These are phyloP conservation scores for Leucophenga montana DNA, from an alignment of 2,888 invertebrate species.

Conservation along the genomic window DNA sequence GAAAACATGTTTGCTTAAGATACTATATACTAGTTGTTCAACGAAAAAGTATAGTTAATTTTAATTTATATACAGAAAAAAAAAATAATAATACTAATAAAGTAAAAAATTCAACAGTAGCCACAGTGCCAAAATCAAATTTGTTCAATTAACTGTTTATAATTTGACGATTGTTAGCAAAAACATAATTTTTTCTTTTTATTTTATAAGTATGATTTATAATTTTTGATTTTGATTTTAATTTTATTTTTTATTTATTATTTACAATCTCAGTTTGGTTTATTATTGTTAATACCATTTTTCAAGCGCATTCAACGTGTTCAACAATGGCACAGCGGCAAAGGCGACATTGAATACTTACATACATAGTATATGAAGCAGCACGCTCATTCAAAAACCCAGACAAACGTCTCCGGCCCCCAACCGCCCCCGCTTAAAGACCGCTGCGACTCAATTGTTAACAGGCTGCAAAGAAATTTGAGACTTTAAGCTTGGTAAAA, in stretches of 20 bases:
- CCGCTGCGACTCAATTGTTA: too few relatives aligned
- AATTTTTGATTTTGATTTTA: neutral
- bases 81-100: neutral
- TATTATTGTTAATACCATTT: slow-evolving; percentile 23
- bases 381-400: too few relatives aligned
- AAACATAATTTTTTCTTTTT: slow-evolving; percentile 5
- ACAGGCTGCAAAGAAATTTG: neutral
- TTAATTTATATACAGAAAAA: too few relatives aligned
- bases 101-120: neutral
- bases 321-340: slow-evolving; percentile 18
- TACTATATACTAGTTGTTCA: too few relatives aligned
- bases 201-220: neutral
- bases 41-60: too few relatives aligned
- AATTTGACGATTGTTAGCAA: slow-evolving; percentile 19
- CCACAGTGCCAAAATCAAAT: slow-evolving; percentile 25
- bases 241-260: slow-evolving; percentile 6
- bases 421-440: too few relatives aligned
- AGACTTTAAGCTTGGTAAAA: neutral
- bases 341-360: slow-evolving; percentile 5
- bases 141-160: slow-evolving; percentile 31
- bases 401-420: too few relatives aligned
- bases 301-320: slow-evolving; percentile 27
- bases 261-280: slow-evolving; percentile 3
- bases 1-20: too few relatives aligned
- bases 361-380: neutral